Conservation (phyloP, 2,888 invertebrate species). For the Mythimna impura region DNA sequence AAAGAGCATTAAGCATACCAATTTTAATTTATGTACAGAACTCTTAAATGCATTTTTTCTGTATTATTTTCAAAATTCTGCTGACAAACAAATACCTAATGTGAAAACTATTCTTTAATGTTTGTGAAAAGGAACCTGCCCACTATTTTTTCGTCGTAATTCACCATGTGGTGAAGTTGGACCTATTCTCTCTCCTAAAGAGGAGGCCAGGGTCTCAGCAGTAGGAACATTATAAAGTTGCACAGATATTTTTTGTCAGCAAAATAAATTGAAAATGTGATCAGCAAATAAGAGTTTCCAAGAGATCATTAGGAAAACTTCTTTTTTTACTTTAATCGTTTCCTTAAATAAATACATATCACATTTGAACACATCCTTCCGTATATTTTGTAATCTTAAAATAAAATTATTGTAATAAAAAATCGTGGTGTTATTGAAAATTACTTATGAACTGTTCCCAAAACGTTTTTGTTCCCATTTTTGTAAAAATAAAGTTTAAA, state of each 20-base stretch:
- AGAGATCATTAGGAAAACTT: conserved; percentile 91
- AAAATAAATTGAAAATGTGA: conserved; percentile 62
- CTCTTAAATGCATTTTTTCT: conserved; percentile 79
- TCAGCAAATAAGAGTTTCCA: conserved; percentile 87
- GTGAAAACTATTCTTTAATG: background rate
- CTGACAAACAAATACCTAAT: conserved; percentile 52
- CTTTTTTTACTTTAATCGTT: conserved; percentile 79
- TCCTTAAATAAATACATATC: conserved; percentile 89
- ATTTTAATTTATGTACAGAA: conserved; percentile 89
- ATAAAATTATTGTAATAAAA: conserved; percentile 61
- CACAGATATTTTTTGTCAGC: conserved; percentile 44
- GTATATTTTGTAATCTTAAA: conserved; percentile 79
- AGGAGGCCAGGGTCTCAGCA: too few species aligned
- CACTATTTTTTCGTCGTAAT: too few species aligned
- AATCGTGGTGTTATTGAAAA: conserved; percentile 42
- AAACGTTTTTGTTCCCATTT: conserved; percentile 73
- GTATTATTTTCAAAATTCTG: conserved; percentile 63
- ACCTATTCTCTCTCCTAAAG: too few species aligned
- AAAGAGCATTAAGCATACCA: conserved; percentile 86
- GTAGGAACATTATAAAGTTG: too few species aligned
- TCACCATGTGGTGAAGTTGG: too few species aligned
- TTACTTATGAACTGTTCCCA: conserved; percentile 72
- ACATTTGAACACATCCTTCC: conserved; percentile 90
- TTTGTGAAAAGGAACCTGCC: background rate
- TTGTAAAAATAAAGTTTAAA: conserved; percentile 35